Base-by-base conservation (phyloP, 1,140 invertebrate genomes). In the Nasonia vitripennis region DNA sequence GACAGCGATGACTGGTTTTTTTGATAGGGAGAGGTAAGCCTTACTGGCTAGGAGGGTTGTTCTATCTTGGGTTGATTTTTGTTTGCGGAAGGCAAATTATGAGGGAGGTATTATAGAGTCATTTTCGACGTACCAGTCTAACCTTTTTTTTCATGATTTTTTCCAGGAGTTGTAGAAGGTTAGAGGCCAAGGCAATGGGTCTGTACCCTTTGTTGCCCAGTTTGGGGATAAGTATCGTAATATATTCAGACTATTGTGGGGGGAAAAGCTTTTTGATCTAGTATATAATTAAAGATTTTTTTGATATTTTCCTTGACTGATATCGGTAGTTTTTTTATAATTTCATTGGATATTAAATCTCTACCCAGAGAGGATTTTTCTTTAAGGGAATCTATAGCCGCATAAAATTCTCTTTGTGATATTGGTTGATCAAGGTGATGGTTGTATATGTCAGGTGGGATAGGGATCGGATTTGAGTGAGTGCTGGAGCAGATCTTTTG, bases 81-180 rank as follows among this genome's bases (percentile, higher is more conserved):
- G 20, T 81, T 87, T 87, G 12, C 86, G 77, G 31, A 89, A 89
- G 2, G 86, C 87, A 55, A 70, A 82, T 78, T 87, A 85, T 23
- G 45, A 77, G 41, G 77, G 4, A 20, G 86, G 85, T 7, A 87
- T 45, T 6, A 84, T n/a, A 10, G 78, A 34, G 11, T 87, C 71
- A 20, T 62, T 83, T 48, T 89, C 78, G 0, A 75, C 12, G 37
- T 75, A 88, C 71, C 79, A 87, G 5, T 83, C 68, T 20, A 89
- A 23, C n/a, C 87, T 1, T 70, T 17, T 37, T 78, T 4, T 85
- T 86, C 12, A 88, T 68, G n/a, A 89, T 73, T 87, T 78, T 88
- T 81, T 89, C 87, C 23, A 87, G 62, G 11, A 27, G 27, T 27
- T 27, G 1, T 27, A 27, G 27, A 27, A 27, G 27, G 1, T 27